Evolutionary conservation across 2,888 invertebrate genomes (phyloP), one percentile per base, ranked within the genome.

Genomic region (Mesoligia furuncula): DNA sequence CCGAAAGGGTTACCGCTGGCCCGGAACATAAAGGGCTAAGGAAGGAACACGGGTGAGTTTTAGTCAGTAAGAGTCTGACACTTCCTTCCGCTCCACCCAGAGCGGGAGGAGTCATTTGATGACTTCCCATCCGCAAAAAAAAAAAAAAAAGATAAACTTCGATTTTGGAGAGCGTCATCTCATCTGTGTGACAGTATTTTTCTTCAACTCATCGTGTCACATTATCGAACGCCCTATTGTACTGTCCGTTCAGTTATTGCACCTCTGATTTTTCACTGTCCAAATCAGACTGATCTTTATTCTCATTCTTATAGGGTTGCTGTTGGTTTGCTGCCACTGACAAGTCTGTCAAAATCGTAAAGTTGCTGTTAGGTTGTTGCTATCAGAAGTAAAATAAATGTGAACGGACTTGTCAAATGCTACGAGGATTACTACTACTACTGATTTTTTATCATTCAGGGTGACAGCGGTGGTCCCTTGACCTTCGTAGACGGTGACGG

Each of bases 391-490:
- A 13, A n/a, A 13, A 57, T n/a, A n/a, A 57, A 13, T n/a, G 57
- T n/a, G 24, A 54, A n/a, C 24, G 24, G 24, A 1, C 54, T 54
- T 48, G 45, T 45, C 6, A 17, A 7, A 20, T 51, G 51, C 24
- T 54, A n/a, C 11, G 5, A n/a, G 5, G 11, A n/a, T n/a, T n/a
- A n/a, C n/a, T n/a, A n/a, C n/a, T n/a, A n/a, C n/a, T n/a, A n/a
- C n/a, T n/a, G n/a, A n/a, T 45, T 9, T 57, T 15, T 67, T n/a
- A 3, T 42, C 0, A 2, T 9, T 1, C 61, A 95, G 95, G 96
- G 95, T 59, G 96, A 96, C 93, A 95, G 95, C 81, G 93, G 95
- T 75, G 94, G 95, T 70, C 93, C 95, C 0, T 86, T 96, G 79
- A 93, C 95, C 13, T 4, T 92, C 9, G 83, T 89, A 15, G 95